Evolutionary conservation across 2,797 vertebrate genomes (phyloP).

Genomic region (Poecilia wingei): DNA sequence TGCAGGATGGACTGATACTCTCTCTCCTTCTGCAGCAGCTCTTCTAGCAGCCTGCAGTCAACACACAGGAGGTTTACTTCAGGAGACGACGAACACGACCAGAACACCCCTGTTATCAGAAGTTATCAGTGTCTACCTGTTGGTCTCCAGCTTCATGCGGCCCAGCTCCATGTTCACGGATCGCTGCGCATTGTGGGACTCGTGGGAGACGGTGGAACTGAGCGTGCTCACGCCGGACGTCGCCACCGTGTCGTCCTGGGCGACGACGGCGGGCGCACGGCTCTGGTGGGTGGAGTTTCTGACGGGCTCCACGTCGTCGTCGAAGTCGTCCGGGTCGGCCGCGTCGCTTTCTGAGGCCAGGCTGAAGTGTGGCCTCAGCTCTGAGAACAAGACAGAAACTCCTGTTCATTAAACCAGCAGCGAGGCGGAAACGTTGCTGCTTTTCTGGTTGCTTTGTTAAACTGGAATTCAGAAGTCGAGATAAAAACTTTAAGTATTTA

Average conservation of each 20-base stretch:
- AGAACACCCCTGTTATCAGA: neutral
- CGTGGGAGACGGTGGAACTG: constrained; percentile 93
- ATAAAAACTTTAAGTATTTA: neutral
- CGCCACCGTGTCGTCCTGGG: constrained; percentile 89
- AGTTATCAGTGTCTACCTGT: constrained; percentile 73
- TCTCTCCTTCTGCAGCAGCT: constrained; percentile 92
- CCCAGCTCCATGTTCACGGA: constrained; percentile 91
- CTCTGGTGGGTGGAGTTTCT: constrained; percentile 78
- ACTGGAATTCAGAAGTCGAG: neutral
- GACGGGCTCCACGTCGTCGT: constrained; percentile 82
- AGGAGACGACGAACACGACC: neutral
- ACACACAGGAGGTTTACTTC: neutral
- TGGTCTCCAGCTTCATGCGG: constrained; percentile 95
- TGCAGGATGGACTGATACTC: constrained; percentile 94
- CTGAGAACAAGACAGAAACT: constrained; percentile 65
- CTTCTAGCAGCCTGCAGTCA: constrained; percentile 87
- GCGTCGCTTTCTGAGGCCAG: constrained; percentile 95
- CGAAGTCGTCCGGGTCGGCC: constrained; percentile 91
- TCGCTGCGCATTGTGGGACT: constrained; percentile 88
- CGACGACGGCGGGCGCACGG: constrained; percentile 72
- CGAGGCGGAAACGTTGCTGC: neutral
- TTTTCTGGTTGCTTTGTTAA: neutral
- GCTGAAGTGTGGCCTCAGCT: constrained; percentile 95
- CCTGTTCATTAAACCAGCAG: neutral
- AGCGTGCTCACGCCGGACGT: constrained; percentile 99